Evolutionary conservation across 2,113 vertebrate genomes (phyloP), one percentile per base, ranked within the genome.

Genomic region (Ramphastos sulfuratus): DNA sequence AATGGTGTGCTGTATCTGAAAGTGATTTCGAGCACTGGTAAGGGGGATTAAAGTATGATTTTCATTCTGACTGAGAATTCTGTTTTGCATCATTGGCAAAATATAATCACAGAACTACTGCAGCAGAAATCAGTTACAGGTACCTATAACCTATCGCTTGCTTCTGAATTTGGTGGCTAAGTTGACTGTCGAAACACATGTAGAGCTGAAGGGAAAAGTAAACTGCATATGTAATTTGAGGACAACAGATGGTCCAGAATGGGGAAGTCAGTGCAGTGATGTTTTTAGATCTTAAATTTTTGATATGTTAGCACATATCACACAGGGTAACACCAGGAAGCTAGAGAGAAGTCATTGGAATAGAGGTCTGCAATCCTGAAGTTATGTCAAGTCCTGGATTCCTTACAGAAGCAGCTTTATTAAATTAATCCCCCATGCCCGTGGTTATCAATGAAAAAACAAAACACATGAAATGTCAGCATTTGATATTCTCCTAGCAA

Each of bases 261-360:
- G 46, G 74, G 58, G 30, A 92, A 96, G 42, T 94, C 86, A 82
- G 75, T 72, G 76, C 2, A 3, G 90, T 65, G 77, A 74, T 69
- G 72, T 88, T 92, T 96, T 96, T 93, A 93, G 88, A 81, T 78
- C 91, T 72, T 76, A 71, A 95, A 66, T 65, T 86, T 96, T 92
- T 96, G 83, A 60, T 86, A 88, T 30, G 37, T 75, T 94, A 83
- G 82, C 84, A 87, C 71, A 50, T 94, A 92, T 82, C 78, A 89
- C 52, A 74, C 46, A 72, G 50, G 48, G 25, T 85, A 93, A 65
- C 87, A 93, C 77, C 59, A 94, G 60, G 59, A 82, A 95, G 23
- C 52, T 80, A 76, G 33, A 84, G 58, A 73, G 59, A 74, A 58
- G 31, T 72, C 46, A 74, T 2, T 83, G 61, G n/a, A 73, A 87